Evolutionary conservation across 2,888 invertebrate species (phyloP).

Genomic region (Sesia bembeciformis): DNA sequence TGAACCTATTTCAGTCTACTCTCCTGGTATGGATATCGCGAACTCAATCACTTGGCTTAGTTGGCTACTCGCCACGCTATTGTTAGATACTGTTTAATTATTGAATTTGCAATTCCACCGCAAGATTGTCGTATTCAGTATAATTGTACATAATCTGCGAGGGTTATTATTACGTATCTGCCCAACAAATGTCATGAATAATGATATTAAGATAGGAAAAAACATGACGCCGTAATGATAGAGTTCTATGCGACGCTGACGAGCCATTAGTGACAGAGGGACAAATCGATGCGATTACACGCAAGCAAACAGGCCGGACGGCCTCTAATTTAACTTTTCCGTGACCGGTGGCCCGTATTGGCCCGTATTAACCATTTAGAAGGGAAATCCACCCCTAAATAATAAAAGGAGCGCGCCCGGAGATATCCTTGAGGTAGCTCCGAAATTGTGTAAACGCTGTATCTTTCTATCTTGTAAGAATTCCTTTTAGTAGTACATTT

Average conservation of each 20-base stretch:
- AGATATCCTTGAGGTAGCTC: slow-evolving; percentile 36
- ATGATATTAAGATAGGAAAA: background rate
- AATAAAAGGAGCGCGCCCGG: slow-evolving; percentile 46
- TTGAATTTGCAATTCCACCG: too few relatives aligned
- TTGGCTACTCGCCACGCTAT: too few relatives aligned
- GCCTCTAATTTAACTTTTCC: slow-evolving; percentile 57
- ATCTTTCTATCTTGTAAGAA: too few relatives aligned
- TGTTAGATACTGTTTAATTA: too few relatives aligned
- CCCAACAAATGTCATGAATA: background rate
- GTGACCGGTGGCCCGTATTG: slow-evolving; percentile 46
- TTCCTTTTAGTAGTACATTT: too few relatives aligned
- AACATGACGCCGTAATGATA: background rate
- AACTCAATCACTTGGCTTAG: slow-evolving; percentile 26
- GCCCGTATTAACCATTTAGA: slow-evolving; percentile 49
- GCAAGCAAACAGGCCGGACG: slow-evolving; percentile 33
- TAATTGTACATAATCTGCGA: background rate
- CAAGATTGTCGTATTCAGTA: background rate
- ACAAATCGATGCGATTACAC: slow-evolving; percentile 47
- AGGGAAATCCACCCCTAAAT: slow-evolving; percentile 56
- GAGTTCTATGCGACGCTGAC: slow-evolving; percentile 10
- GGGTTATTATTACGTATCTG: background rate
- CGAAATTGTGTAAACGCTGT: background rate
- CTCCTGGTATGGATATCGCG: slow-evolving; percentile 34
- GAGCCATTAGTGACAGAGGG: slow-evolving; percentile 31
- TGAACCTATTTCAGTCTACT: slow-evolving; percentile 50